Evolutionary conservation across 2,797 vertebrate genomes (phyloP), one percentile per base, ranked within the genome.

Genomic region (Chloroceryle amazona): DNA sequence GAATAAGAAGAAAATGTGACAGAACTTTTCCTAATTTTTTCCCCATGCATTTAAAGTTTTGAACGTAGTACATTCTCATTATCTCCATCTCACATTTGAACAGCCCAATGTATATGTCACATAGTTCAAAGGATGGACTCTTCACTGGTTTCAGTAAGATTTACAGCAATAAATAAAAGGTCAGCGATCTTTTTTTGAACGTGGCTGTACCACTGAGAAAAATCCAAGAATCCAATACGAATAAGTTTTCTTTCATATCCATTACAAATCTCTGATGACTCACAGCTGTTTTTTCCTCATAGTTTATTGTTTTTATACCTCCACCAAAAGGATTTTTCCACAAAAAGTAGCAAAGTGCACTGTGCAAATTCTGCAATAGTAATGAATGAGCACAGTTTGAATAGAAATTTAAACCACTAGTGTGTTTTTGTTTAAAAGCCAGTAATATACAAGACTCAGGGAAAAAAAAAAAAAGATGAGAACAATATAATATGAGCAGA

Each of bases 391-490:
- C 35, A 68, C 4, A 72, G 54, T 79, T 68, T 63, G 41, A 89
- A 72, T 0, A 79, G 51, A 26, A 91, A 75, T 80, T 87, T 79
- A 81, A 81, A 66, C 70, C 22, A 57, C 39, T 42, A 44, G 37
- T 44, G 26, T 49, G 60, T 55, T 88, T 96, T 71, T 90, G 35
- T 62, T 63, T 84, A 84, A 61, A 21, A 78, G 10, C 7, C n/a
- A 89, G 37, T 52, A 92, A 68, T 33, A 81, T 26, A 65, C 49
- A 37, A 79, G 66, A 61, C 5, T 8, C 13, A 68, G 35, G 19
- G n/a, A 91, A 94, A 89, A 39, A 39, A 72, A 72, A 52, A 89
- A 89, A 4, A 20, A 93, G 37, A 65, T 46, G 46, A 87, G 31
- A 92, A 65, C 37, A 89, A 67, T 55, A 39, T 21, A 49, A 68